Conservation (phyloP, 2,888 invertebrate genomes). For the Lycia hirtaria region DNA sequence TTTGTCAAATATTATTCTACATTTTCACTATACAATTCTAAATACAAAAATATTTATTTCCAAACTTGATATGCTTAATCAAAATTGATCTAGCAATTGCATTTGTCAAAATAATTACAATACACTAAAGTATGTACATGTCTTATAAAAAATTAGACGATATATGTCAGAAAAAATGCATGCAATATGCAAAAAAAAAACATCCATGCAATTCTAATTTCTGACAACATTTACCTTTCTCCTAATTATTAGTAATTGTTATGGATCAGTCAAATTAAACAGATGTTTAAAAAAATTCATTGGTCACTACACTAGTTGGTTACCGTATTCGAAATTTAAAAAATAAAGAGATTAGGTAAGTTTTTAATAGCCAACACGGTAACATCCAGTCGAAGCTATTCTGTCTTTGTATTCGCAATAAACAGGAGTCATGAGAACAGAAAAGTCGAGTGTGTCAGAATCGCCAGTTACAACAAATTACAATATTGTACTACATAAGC, state of each 20-base stretch:
- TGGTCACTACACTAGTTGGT: constrained; percentile 13
- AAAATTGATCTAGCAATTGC: neutral
- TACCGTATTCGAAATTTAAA: constrained; percentile 12
- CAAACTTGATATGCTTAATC: neutral
- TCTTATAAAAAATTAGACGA: constrained; percentile 29
- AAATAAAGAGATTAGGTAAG: neutral
- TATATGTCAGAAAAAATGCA: constrained; percentile 48
- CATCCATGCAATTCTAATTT: constrained; percentile 42
- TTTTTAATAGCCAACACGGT: neutral
- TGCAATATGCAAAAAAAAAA: constrained; percentile 45
- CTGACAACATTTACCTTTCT: constrained; percentile 50
- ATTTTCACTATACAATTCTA: too few relatives aligned
- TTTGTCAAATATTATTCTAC: too few relatives aligned
- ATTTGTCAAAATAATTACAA: neutral
- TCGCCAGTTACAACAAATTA: neutral
- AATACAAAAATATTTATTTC: neutral
- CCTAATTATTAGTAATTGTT: constrained; percentile 50
- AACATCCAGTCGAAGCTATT: neutral
- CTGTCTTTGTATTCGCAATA: neutral
- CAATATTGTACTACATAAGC: constrained; percentile 1
- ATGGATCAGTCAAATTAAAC: constrained; percentile 32
- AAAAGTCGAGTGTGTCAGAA: neutral
- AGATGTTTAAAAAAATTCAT: constrained; percentile 42
- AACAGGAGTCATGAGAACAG: neutral
- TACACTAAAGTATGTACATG: constrained; percentile 1